Conservation (phyloP, 1,140 invertebrate genomes). For the Sinonovacula constricta region DNA sequence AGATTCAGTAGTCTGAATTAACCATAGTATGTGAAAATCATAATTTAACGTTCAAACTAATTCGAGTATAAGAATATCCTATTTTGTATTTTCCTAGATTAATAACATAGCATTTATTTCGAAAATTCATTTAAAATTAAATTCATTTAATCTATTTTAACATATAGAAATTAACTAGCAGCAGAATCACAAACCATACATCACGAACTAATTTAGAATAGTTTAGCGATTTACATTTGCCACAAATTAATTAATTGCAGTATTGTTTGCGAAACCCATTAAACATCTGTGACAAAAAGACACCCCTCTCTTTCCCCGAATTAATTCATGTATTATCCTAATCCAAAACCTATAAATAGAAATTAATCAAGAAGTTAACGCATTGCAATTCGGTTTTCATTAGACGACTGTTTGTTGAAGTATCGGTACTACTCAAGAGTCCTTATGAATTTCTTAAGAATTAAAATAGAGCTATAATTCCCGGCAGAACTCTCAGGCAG, state of each 20-base stretch:
- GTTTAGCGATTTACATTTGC: too few species aligned
- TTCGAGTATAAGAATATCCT: too few species aligned
- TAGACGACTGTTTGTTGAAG: constrained; percentile 48
- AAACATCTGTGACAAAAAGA: not conserved
- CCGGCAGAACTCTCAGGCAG: constrained; percentile 26
- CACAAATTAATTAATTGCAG: not conserved
- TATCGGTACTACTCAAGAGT: constrained; percentile 5
- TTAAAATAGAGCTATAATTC: constrained; percentile 36
- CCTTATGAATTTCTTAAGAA: constrained; percentile 47
- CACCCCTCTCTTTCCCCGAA: not conserved
- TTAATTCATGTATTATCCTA: not conserved
- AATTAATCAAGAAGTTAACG: constrained; percentile 30
- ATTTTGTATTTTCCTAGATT: too few species aligned
- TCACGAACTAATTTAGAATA: too few species aligned
- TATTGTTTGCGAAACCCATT: not conserved
- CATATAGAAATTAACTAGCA: too few species aligned
- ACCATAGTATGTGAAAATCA: too few species aligned
- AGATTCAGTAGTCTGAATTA: too few species aligned
- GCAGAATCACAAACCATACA: too few species aligned
- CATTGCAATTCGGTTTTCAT: constrained; percentile 13
- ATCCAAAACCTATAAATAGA: constrained; percentile 26
- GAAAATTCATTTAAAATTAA: too few species aligned
- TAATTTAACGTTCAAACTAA: too few species aligned
- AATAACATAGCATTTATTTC: too few species aligned
- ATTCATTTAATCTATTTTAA: too few species aligned